phyloP scores from a whole-genome alignment of 2,888 invertebrate genomes.

The Melieria picta region DNA sequence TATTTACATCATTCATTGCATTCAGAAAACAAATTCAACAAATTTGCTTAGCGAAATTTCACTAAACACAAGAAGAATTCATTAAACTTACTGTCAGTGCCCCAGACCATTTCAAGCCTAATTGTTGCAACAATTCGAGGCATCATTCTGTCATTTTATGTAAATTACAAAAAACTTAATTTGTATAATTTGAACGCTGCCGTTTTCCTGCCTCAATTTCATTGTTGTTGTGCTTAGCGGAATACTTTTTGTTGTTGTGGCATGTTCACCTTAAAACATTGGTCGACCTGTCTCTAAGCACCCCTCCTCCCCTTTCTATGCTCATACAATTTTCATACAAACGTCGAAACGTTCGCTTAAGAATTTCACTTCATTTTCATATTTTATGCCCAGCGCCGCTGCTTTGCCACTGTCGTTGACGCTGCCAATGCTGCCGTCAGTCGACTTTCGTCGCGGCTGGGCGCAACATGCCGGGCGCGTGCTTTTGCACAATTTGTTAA shows the following conservation, averaged over 20 bases:
- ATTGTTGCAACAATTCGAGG: constrained; percentile 24
- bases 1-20: no score
- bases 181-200: constrained; percentile 19
- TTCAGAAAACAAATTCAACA: no score
- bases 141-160: constrained; percentile 27
- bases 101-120: background rate
- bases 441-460: background rate
- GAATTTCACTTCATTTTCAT: constrained; percentile 25
- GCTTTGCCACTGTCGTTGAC: background rate
- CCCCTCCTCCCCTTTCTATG: no score
- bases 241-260: no score
- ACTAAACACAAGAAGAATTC: no score
- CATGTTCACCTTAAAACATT: no score
- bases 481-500: constrained; percentile 35
- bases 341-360: no score
- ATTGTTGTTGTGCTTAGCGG: no score
- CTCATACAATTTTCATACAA: no score
- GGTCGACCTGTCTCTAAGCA: no score
- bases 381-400: constrained; percentile 16
- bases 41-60: no score
- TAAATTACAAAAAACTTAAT: constrained; percentile 27
- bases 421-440: background rate
- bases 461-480: constrained; percentile 21
- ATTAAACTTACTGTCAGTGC: no score
- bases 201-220: constrained; percentile 1